Evolutionary conservation across 2,113 vertebrate genomes (phyloP).

Genomic region (Labeo rohita): DNA sequence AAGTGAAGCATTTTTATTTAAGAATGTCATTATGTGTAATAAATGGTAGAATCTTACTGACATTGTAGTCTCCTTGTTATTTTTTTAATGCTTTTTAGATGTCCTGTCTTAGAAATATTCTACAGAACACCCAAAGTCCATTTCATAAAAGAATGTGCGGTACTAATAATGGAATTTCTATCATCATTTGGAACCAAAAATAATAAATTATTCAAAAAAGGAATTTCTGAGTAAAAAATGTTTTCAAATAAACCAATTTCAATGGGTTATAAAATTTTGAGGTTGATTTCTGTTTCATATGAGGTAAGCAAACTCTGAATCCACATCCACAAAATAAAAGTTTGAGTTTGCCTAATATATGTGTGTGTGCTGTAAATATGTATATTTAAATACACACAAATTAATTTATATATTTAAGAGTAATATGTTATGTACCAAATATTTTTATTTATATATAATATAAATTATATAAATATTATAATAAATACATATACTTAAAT

Average conservation of each 20-base stretch:
- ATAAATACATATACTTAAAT: no score
- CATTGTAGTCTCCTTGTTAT: conserved; percentile 62
- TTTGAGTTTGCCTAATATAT: no score
- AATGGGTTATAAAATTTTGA: not conserved
- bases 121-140: no score
- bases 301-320: not conserved
- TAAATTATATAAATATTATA: no score
- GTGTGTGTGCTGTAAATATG: no score
- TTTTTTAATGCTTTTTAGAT: conserved; percentile 41
- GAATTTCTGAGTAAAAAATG: no score
- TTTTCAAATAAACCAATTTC: no score
- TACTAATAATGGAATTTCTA: not conserved
- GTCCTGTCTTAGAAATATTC: not conserved
- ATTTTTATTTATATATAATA: no score
- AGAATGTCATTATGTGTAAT: conserved; percentile 99
- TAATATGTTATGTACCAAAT: no score
- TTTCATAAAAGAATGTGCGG: not conserved
- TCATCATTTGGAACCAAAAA: not conserved
- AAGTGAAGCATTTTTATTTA: conserved; percentile 99
- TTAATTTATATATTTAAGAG: no score
- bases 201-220: not conserved
- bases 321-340: no score
- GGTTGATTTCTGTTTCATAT: not conserved
- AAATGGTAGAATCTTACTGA: conserved; percentile 99
- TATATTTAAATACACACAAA: no score